Percentiles rank a stretch among this genome's conserved stretches.
phyloP scores from a whole-genome alignment of 2,797 vertebrate species.

The Sebastes alutus region DNA sequence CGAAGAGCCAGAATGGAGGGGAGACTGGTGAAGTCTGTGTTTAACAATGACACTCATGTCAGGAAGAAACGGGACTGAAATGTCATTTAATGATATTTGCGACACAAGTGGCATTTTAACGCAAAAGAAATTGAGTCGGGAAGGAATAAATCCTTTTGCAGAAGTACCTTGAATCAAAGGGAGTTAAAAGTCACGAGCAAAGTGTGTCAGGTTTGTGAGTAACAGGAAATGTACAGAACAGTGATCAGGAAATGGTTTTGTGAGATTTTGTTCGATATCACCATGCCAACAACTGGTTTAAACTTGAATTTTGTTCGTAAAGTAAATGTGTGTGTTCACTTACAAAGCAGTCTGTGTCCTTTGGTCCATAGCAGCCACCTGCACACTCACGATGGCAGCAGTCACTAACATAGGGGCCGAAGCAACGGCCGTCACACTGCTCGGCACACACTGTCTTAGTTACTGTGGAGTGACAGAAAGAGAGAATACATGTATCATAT shows the following conservation, averaged over 20 bases:
- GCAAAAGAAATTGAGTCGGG: neutral
- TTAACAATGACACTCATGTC: slow-evolving; percentile 38
- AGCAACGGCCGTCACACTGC: slow-evolving; percentile 97
- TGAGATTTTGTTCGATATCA: neutral
- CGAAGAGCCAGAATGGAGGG: neutral
- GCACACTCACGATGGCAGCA: slow-evolving; percentile 98
- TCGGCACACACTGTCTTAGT: slow-evolving; percentile 97
- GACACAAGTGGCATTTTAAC: slow-evolving; percentile 41
- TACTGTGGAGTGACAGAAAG: slow-evolving; percentile 78
- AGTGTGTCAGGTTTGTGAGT: slow-evolving; percentile 1
- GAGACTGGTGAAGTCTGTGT: slow-evolving; percentile 17
- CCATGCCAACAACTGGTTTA: neutral
- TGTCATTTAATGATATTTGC: slow-evolving; percentile 43
- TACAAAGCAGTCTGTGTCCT: slow-evolving; percentile 98
- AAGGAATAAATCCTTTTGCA: neutral
- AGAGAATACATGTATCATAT: neutral
- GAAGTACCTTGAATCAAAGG: neutral
- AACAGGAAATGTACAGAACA: neutral
- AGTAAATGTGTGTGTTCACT: slow-evolving; percentile 60
- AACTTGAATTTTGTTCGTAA: neutral
- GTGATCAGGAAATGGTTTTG: neutral
- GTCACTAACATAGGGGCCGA: slow-evolving; percentile 95
- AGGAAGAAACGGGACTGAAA: slow-evolving; percentile 39
- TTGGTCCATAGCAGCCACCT: slow-evolving; percentile 95
- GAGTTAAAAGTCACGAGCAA: neutral